Conservation (phyloP, 2,797 vertebrate genomes). For the Harpagifer antarcticus region DNA sequence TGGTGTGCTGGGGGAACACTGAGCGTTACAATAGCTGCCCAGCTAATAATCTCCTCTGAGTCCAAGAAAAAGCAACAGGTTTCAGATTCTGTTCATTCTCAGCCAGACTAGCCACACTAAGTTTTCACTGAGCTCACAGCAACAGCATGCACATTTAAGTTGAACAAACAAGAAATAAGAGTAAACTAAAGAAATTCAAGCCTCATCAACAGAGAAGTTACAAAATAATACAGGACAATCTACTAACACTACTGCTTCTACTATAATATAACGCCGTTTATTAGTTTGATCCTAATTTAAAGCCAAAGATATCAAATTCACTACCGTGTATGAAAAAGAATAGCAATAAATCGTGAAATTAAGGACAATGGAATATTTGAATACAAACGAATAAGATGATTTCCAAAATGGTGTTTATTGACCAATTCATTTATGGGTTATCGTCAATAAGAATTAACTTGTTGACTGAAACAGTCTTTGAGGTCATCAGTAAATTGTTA, state of each 20-base stretch:
- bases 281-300: too few species aligned
- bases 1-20: too few species aligned
- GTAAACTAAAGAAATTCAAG: not conserved
- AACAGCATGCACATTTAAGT: not conserved
- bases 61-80: not conserved
- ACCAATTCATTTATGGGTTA: not conserved
- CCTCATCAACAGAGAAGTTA: not conserved
- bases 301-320: too few species aligned
- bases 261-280: too few species aligned
- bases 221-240: not conserved
- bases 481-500: not conserved
- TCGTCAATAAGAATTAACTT: not conserved
- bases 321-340: too few species aligned
- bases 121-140: not conserved
- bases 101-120: too few species aligned
- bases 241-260: too few species aligned
- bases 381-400: not conserved
- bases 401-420: not conserved
- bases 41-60: not conserved
- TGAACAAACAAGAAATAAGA: not conserved
- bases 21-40: not conserved
- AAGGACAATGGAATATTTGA: too few species aligned
- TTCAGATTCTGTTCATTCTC: not conserved
- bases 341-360: too few species aligned
- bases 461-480: not conserved